Base-by-base conservation (phyloP, 2,888 invertebrate species). In the Campoletis raptor region DNA sequence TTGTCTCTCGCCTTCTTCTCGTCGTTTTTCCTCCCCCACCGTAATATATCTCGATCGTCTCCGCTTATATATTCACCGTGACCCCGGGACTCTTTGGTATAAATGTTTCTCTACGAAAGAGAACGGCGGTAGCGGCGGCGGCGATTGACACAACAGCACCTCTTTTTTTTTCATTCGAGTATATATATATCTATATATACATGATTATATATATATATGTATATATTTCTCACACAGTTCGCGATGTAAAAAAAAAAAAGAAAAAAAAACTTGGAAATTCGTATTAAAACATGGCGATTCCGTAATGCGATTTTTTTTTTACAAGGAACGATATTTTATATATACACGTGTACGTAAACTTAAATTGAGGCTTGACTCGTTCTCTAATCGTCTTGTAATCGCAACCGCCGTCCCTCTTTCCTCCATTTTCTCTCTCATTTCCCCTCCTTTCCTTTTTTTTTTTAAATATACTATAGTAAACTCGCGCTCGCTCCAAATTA, bases 11-110 rank as follows among this genome's bases (percentile, higher is more conserved):
- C 76, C 83, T 67, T 83, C 73, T 82, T 86, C 69, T 82, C 86
- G 70, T 79, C 79, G 67, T 67, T 61, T 84, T 81, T 80, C 76
- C 61, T 30, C 8, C 72, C 64, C 45, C 57, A 42, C 36, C 72
- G 69, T 70, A 61, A 61, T 82, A 54, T 76, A 82, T 82, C 74
- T 83, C 66, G 84, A 54, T 79, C 81, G 83, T 52, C 82, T 80
- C 72, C 74, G 78, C 81, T 87, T 79, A 67, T 74, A 77, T 86
- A 77, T 83, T 87, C 79, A 76, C 80, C 80, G 70, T 82, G 77
- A 74, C 73, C 81, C 85, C 87, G 81, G 72, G 87, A 81, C 74
- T 85, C 85, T 86, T 81, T 83, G 82, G 77, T 87, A 85, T 86
- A 81, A 81, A 84, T 86, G 84, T 86, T 86, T 86, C 83, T 82